These are phyloP conservation scores for Teleogryllus oceanicus DNA, from an alignment of 2,888 invertebrate genomes.

Conservation along the genomic window DNA sequence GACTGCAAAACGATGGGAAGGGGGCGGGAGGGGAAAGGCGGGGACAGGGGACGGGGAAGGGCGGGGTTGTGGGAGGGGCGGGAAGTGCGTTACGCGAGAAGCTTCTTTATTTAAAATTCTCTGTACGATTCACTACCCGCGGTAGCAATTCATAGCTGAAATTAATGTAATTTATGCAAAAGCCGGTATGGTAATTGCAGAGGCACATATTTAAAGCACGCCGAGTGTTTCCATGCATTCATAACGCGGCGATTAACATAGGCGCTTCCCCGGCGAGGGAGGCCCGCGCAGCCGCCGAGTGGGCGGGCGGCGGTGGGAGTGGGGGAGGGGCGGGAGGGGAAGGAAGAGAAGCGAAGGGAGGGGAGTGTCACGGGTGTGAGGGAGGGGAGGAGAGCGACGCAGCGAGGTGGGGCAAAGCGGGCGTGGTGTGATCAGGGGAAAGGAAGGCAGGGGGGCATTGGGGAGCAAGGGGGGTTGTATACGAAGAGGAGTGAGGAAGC, in stretches of 20 bases:
- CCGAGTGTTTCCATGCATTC: constrained; percentile 18
- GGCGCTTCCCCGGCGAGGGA: not conserved
- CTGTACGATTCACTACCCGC: constrained; percentile 18
- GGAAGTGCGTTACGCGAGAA: not conserved
- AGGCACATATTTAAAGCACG: constrained; percentile 18
- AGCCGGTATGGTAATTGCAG: constrained; percentile 18
- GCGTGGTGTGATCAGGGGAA: too few species aligned
- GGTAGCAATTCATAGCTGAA: constrained; percentile 18
- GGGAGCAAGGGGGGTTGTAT: too few species aligned
- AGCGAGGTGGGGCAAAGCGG: too few species aligned
- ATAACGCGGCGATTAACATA: constrained; percentile 18
- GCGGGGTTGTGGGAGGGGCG: not conserved
- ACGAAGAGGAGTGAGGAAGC: too few species aligned
- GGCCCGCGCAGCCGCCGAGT: not conserved
- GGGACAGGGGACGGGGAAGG: not conserved
- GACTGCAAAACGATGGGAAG: too few species aligned
- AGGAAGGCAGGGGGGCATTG: too few species aligned
- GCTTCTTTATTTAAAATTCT: constrained; percentile 9
- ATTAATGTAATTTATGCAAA: constrained; percentile 18
- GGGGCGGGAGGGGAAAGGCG: not conserved
- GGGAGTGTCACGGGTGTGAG: too few species aligned
- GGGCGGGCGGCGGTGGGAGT: not conserved
- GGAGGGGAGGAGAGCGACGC: too few species aligned
- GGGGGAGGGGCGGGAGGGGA: not conserved
- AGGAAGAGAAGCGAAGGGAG: not conserved